phyloP scores from a whole-genome alignment of 1,140 invertebrate species.

The Dufourea novaeangliae region DNA sequence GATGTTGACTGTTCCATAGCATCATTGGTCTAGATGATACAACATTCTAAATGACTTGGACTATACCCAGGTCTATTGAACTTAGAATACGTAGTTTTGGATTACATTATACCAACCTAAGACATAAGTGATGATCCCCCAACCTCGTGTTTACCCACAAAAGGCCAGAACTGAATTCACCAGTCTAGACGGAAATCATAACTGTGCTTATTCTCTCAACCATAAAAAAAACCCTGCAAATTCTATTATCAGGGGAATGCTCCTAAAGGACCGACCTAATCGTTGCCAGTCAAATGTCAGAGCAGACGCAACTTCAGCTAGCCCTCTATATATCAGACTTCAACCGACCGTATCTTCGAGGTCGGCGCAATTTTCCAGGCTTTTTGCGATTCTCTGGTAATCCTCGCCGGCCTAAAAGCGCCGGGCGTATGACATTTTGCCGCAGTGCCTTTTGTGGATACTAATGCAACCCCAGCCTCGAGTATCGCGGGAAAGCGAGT shows the following conservation, averaged over 20 bases:
- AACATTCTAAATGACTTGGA: no score
- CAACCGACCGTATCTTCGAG: conserved; percentile 17
- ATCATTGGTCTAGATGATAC: no score
- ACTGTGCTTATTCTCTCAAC: no score
- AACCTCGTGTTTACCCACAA: no score
- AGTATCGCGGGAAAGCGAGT: background rate
- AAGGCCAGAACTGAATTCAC: no score
- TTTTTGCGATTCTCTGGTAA: conserved; percentile 18
- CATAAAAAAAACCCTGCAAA: no score
- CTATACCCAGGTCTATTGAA: no score
- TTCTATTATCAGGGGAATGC: background rate
- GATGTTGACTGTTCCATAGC: no score
- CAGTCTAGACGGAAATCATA: no score
- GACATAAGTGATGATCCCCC: no score
- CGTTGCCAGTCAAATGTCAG: conserved; percentile 25
- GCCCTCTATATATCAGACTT: background rate
- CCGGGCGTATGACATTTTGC: background rate
- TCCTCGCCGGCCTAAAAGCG: conserved; percentile 20
- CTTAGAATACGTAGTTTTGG: no score
- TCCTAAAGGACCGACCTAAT: background rate
- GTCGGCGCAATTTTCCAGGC: conserved; percentile 27
- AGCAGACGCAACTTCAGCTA: background rate
- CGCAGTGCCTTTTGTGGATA: conserved; percentile 11
- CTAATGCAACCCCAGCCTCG: background rate
- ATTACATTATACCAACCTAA: no score